phyloP scores from a whole-genome alignment of 2,113 vertebrate species.

The Proteles cristata region DNA sequence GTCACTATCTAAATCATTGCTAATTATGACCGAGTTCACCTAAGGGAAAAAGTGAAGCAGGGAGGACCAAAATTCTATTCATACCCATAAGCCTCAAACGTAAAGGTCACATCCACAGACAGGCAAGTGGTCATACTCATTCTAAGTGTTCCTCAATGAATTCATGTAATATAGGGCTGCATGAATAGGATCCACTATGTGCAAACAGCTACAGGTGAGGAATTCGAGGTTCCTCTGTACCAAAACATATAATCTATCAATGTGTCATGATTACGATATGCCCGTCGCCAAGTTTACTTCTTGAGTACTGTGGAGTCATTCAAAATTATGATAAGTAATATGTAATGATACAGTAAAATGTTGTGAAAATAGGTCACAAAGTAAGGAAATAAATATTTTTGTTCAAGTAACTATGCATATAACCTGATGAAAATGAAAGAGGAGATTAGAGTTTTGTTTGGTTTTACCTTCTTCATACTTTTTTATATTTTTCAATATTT shows the following conservation, averaged over 20 bases:
- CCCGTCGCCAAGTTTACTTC: not conserved
- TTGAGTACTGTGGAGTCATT: not conserved
- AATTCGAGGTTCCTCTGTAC: not conserved
- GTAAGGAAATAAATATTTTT: not conserved
- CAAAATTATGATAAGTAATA: constrained; percentile 22
- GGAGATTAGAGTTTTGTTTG: not conserved
- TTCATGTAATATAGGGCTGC: not conserved
- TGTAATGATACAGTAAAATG: constrained; percentile 16
- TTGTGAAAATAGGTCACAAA: not conserved
- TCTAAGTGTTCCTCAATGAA: not conserved
- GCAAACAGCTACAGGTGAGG: not conserved
- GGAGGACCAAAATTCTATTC: not conserved
- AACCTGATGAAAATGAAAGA: constrained; percentile 9
- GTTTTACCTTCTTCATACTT: not conserved
- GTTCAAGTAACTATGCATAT: not conserved
- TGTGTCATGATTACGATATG: not conserved
- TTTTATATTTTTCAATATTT: not conserved
- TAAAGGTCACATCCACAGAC: constrained; percentile 3
- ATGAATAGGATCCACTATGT: not conserved
- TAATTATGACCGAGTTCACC: not conserved
- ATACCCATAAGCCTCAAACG: not conserved
- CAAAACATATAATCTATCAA: not conserved
- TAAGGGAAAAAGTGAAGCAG: not conserved
- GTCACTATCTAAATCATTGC: not conserved
- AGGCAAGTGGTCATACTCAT: not conserved